Percentiles rank a stretch among this genome's conserved stretches.
Conservation (phyloP, 2,797 vertebrate genomes). For the Chaunax sp. region DNA sequence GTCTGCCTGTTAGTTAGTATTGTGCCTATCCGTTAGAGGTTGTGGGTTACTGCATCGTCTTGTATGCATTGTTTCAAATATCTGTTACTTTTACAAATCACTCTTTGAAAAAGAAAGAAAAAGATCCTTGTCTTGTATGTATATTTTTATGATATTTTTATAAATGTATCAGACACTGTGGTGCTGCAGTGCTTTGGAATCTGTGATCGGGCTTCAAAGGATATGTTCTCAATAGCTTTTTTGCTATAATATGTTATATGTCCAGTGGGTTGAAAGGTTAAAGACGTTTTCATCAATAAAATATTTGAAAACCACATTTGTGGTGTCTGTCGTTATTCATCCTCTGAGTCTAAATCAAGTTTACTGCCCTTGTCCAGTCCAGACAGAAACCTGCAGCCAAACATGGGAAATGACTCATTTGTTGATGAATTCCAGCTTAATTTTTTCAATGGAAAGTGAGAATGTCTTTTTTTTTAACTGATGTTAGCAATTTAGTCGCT, state of each 20-base stretch:
- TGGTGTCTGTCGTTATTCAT: conserved; percentile 44
- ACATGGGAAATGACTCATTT: conserved; percentile 33
- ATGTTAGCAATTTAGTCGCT: conserved; percentile 59
- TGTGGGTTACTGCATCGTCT: conserved; percentile 71
- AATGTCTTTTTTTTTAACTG: conserved; percentile 57
- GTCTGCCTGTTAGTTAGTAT: conserved; percentile 72
- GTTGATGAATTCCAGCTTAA: conserved; percentile 22
- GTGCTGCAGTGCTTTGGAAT: conserved; percentile 79
- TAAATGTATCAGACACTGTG: conserved; percentile 76
- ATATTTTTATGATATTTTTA: conserved; percentile 83
- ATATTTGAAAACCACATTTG: conserved; percentile 62
- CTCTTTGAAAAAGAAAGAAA: conserved; percentile 64
- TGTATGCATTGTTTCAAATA: conserved; percentile 61
- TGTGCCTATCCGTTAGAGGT: conserved; percentile 73
- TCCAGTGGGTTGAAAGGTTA: conserved; percentile 79
- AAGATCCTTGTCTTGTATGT: conserved; percentile 72
- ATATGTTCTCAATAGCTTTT: conserved; percentile 79
- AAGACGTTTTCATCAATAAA: conserved; percentile 85
- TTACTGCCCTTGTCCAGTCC: conserved; percentile 13
- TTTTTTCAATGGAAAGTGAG: conserved; percentile 24
- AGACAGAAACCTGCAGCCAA: conserved; percentile 25
- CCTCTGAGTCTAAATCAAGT: conserved; percentile 32
- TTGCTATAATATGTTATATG: conserved; percentile 76
- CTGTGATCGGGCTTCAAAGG: conserved; percentile 82
- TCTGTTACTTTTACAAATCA: conserved; percentile 73